Percentiles rank a stretch among this genome's conserved stretches.
Conservation (phyloP, 2,113 vertebrate genomes). For the Leptodactylus fuscus region DNA sequence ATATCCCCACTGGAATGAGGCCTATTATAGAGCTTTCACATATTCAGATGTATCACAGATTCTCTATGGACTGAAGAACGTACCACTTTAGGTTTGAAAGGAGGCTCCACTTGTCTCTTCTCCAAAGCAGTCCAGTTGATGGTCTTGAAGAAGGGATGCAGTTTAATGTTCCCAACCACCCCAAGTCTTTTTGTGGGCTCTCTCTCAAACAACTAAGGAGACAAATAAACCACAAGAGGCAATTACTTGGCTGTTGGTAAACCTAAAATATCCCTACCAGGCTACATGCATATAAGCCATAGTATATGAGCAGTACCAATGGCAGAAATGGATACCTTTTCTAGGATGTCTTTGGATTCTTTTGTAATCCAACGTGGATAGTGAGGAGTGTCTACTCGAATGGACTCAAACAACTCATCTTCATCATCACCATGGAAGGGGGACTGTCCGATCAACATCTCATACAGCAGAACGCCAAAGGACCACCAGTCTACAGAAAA, state of each 20-base stretch:
- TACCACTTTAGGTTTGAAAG: conserved; percentile 99
- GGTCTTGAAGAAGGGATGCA: conserved; percentile 91
- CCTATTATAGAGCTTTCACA: no score
- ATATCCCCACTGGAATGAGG: no score
- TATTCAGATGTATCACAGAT: no score
- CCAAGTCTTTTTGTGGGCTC: conserved; percentile 88
- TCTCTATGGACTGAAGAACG: conserved; percentile 5
- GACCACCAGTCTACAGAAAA: conserved; percentile 99
- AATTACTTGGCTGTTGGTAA: background rate
- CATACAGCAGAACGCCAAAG: conserved; percentile 93
- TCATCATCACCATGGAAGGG: conserved; percentile 98
- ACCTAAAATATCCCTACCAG: background rate
- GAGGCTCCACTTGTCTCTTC: conserved; percentile 84
- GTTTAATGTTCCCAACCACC: conserved; percentile 85
- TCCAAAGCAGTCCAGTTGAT: conserved; percentile 90
- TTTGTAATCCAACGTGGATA: conserved; percentile 97
- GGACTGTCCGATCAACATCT: conserved; percentile 97
- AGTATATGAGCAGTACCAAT: background rate
- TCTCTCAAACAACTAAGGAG: conserved; percentile 89
- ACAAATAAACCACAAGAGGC: conserved; percentile 50
- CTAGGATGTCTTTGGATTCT: conserved; percentile 92
- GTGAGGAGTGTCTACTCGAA: conserved; percentile 92
- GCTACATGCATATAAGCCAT: background rate
- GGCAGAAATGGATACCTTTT: conserved; percentile 76
- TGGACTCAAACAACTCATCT: conserved; percentile 96